Percentiles rank a stretch among this genome's conserved stretches.
Conservation (phyloP, 2,797 vertebrate genomes). For the Phaenicophaeus curvirostris region DNA sequence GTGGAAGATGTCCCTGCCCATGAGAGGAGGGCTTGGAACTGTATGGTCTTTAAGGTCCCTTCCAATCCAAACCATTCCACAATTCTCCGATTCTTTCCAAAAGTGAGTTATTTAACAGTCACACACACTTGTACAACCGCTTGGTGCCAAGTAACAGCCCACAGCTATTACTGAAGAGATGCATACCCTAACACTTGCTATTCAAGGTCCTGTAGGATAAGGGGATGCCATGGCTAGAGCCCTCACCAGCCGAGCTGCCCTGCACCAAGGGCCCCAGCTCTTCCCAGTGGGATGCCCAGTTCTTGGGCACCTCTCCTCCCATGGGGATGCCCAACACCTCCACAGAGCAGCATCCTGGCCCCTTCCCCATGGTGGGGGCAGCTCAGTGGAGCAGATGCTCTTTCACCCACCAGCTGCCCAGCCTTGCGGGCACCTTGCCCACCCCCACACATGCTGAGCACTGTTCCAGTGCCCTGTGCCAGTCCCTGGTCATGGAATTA, state of each 20-base stretch:
- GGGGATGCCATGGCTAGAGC: fast-evolving
- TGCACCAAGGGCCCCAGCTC: fast-evolving
- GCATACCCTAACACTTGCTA: fast-evolving
- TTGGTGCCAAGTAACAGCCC: no score
- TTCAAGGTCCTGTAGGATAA: no score
- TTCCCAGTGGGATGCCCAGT: fast-evolving
- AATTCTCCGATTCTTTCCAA: no score
- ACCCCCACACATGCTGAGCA: fast-evolving
- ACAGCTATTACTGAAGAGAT: neutral
- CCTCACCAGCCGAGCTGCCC: neutral
- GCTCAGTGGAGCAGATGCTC: fast-evolving
- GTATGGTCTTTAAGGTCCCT: no score
- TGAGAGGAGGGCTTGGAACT: no score
- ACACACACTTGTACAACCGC: fast-evolving
- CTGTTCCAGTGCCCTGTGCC: no score
- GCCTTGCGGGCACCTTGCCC: fast-evolving
- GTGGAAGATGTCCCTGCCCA: no score
- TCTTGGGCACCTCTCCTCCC: no score
- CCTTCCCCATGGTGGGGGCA: neutral
- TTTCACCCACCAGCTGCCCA: neutral
- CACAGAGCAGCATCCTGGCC: neutral
- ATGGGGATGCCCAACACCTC: neutral
- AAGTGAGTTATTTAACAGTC: neutral
- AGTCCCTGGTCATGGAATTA: no score
- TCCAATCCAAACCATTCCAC: no score